These are phyloP conservation scores for Erebia epiphron DNA, from an alignment of 2,888 invertebrate species.

Conservation along the genomic window DNA sequence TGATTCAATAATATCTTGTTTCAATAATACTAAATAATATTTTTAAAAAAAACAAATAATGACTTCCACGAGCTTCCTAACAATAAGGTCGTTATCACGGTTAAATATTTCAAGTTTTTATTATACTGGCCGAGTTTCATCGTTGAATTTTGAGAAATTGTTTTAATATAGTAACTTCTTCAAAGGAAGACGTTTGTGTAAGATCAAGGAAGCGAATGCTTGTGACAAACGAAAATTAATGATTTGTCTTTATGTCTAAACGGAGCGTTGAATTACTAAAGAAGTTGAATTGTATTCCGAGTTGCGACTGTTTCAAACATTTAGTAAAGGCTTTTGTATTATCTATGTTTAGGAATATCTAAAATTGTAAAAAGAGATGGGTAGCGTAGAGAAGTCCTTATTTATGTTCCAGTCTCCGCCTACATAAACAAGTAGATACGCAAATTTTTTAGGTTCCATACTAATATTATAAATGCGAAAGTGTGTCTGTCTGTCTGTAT, in stretches of 20 bases:
- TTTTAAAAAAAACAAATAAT: background rate
- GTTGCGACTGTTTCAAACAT: background rate
- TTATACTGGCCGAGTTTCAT: conserved; percentile 50
- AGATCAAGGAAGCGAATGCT: conserved; percentile 40
- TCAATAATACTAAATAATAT: too few relatives aligned
- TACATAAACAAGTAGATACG: too few relatives aligned
- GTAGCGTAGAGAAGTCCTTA: too few relatives aligned
- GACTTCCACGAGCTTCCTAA: background rate
- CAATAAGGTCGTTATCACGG: conserved; percentile 29
- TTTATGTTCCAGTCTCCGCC: too few relatives aligned
- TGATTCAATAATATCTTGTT: background rate
- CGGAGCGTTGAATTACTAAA: conserved; percentile 14
- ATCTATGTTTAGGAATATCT: background rate
- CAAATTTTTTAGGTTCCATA: too few relatives aligned
- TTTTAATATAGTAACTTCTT: conserved; percentile 46
- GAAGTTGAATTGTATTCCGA: background rate
- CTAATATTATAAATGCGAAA: too few relatives aligned
- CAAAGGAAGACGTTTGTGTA: conserved; percentile 41
- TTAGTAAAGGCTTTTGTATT: background rate
- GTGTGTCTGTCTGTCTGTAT: too few relatives aligned
- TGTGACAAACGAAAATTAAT: conserved; percentile 44
- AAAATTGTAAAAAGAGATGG: background rate
- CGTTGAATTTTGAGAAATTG: conserved; percentile 46
- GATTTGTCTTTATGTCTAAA: conserved; percentile 24
- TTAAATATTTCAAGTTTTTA: conserved; percentile 58